Percentiles rank a stretch among this genome's conserved stretches.
Evolutionary conservation across 1,140 invertebrate species (phyloP).

Genomic region (Asbolus verrucosus): DNA sequence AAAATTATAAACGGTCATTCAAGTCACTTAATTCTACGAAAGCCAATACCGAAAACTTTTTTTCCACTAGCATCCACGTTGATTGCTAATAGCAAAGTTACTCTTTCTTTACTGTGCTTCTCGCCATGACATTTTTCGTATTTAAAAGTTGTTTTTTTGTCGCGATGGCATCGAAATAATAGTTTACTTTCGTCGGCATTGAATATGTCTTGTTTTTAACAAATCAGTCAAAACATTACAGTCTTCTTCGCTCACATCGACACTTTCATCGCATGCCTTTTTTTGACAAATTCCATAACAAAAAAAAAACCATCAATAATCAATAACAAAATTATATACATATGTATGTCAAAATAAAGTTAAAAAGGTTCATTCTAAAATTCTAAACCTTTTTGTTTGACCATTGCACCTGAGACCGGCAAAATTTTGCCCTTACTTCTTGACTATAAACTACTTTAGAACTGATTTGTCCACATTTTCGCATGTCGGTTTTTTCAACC

Average conservation of each 20-base stretch:
- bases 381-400: slow-evolving; percentile 51
- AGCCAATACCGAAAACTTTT: slow-evolving; percentile 61
- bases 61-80: slow-evolving; percentile 65
- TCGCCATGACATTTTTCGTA: slow-evolving; percentile 53
- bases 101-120: slow-evolving; percentile 61
- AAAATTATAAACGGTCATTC: slow-evolving; percentile 63
- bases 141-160: slow-evolving; percentile 56
- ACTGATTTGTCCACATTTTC: too few relatives aligned
- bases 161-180: slow-evolving; percentile 62
- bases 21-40: slow-evolving; percentile 60
- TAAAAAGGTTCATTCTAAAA: too few relatives aligned
- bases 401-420: slow-evolving; percentile 45
- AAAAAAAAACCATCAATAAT: too few relatives aligned
- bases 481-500: too few relatives aligned
- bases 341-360: too few relatives aligned
- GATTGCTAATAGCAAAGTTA: slow-evolving; percentile 63
- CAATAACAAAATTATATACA: too few relatives aligned
- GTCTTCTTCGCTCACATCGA: slow-evolving; percentile 10
- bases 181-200: slow-evolving; percentile 66
- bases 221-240: slow-evolving; percentile 32
- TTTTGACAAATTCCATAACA: slow-evolving; percentile 14
- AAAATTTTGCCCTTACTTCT: too few relatives aligned
- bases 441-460: too few relatives aligned
- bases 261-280: slow-evolving; percentile 36
- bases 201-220: slow-evolving; percentile 60